Base-by-base conservation (phyloP, 2,797 vertebrate genomes). In the Melanogrammus aeglefinus region DNA sequence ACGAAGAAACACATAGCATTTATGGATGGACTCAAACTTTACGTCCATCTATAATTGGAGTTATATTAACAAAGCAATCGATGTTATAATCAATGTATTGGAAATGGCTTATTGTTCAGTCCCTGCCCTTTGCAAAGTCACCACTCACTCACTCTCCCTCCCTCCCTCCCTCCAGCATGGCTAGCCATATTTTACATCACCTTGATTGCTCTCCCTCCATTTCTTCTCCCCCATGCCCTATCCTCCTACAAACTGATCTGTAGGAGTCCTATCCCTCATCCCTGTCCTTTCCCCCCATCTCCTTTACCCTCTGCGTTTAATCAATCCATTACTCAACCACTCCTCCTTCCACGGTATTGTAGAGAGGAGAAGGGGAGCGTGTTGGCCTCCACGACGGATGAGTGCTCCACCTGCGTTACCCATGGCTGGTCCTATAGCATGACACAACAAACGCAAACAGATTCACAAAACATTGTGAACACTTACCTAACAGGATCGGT, bases 51-150 rank as follows among this genome's bases (percentile, higher is more conserved):
- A 7, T 66, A 18, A 47, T 47, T 2, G 9, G 13, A 16, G 10
- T 13, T 47, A 16, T 47, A 47, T 16, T 4, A 16, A 16, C 44
- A 47, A 47, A 47, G 44, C 44, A 47, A 47, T 47, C 2, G 0
- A 14, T n/a, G n/a, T n/a, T n/a, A n/a, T n/a, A n/a, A n/a, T n/a
- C n/a, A 4, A 16, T 47, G 14, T 47, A 47, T 47, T 47, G 44
- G 44, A 47, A 16, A 16, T 2, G 80, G 73, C 76, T 72, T 76
- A 73, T 72, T 79, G 76, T 84, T 78, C 75, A 44, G 79, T 80
- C 74, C 38, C 73, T 36, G 76, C 57, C 72, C 66, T 38, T 13
- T 66, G 3, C 39, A 10, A 33, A 71, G 51, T 47, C 79, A 44
- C 29, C 73, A 33, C 76, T 80, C n/a, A n/a, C n/a, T n/a, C 24